phyloP scores from a whole-genome alignment of 2,888 invertebrate genomes.

The Lingula anatina region DNA sequence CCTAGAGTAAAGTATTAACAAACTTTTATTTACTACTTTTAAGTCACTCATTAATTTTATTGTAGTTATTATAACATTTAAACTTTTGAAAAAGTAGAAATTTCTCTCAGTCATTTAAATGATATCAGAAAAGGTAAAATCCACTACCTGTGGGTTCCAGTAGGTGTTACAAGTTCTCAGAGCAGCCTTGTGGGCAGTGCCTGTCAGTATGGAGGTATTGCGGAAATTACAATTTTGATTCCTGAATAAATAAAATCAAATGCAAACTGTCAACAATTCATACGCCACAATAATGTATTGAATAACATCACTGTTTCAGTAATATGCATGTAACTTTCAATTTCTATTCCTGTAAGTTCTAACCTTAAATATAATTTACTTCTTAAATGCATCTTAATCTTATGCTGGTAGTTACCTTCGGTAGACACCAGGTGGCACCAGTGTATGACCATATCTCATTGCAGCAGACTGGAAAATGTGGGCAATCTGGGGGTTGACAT shows the following conservation, averaged over 20 bases:
- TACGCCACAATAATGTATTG: too few species aligned
- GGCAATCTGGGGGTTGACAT: conserved; percentile 60
- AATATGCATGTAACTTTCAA: too few species aligned
- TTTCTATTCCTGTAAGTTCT: too few species aligned
- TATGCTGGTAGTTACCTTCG: conserved; percentile 18
- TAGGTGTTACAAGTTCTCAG: conserved; percentile 88
- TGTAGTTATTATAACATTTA: too few species aligned
- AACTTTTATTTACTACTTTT: neutral
- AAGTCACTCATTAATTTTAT: too few species aligned
- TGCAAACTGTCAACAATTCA: too few species aligned
- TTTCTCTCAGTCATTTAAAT: too few species aligned
- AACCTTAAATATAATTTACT: too few species aligned
- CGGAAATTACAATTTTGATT: neutral
- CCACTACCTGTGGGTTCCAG: conserved; percentile 94
- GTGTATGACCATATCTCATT: conserved; percentile 61
- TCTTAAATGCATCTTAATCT: neutral
- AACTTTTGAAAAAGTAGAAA: too few species aligned
- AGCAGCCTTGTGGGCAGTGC: neutral
- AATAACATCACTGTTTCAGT: too few species aligned
- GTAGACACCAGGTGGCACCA: conserved; percentile 58
- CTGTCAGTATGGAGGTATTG: neutral
- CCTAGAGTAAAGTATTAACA: neutral
- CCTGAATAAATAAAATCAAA: too few species aligned
- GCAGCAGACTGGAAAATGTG: conserved; percentile 62
- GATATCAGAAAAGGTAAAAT: too few species aligned